Percentiles rank a stretch among this genome's conserved stretches.
These are phyloP conservation scores for Morpho achilles DNA, from an alignment of 2,888 invertebrate genomes.

Conservation along the genomic window DNA sequence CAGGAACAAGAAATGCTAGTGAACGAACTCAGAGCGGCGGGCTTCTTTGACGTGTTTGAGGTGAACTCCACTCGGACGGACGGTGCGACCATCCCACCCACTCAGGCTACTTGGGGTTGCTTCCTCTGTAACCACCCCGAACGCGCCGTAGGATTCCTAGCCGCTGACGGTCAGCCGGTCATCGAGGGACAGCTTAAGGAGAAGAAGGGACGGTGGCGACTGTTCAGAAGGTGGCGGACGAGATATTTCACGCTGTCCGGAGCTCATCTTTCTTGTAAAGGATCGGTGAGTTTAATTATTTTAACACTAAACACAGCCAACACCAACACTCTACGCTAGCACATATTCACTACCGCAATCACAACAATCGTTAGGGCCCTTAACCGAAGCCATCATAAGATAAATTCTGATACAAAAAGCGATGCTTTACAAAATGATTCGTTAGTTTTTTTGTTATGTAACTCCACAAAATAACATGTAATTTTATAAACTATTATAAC, in stretches of 20 bases:
- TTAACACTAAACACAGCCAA: too few relatives aligned
- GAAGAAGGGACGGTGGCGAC: conserved; percentile 94
- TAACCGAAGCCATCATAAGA: too few relatives aligned
- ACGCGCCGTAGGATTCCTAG: conserved; percentile 89
- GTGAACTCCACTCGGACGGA: conserved; percentile 72
- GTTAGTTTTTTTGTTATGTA: too few relatives aligned
- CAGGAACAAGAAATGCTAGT: conserved; percentile 92
- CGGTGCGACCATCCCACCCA: conserved; percentile 40
- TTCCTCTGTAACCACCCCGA: conserved; percentile 96
- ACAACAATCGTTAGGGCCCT: too few relatives aligned
- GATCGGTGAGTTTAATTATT: conserved; percentile 82
- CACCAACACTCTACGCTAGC: too few relatives aligned
- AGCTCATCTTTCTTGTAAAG: conserved; percentile 92
- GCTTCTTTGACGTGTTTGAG: conserved; percentile 96
- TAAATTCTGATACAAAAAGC: too few relatives aligned
- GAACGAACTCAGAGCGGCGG: conserved; percentile 90
- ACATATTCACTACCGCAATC: too few relatives aligned
- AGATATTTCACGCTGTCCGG: conserved; percentile 96
- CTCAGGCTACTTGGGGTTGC: conserved; percentile 87
- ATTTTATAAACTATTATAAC: too few relatives aligned
- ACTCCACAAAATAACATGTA: too few relatives aligned
- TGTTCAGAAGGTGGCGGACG: conserved; percentile 95
- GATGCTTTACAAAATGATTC: too few relatives aligned
- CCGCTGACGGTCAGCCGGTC: conserved; percentile 89
- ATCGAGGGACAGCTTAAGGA: conserved; percentile 95